These are phyloP conservation scores for Monopis laevigella DNA, from an alignment of 2,888 invertebrate genomes.

Conservation along the genomic window DNA sequence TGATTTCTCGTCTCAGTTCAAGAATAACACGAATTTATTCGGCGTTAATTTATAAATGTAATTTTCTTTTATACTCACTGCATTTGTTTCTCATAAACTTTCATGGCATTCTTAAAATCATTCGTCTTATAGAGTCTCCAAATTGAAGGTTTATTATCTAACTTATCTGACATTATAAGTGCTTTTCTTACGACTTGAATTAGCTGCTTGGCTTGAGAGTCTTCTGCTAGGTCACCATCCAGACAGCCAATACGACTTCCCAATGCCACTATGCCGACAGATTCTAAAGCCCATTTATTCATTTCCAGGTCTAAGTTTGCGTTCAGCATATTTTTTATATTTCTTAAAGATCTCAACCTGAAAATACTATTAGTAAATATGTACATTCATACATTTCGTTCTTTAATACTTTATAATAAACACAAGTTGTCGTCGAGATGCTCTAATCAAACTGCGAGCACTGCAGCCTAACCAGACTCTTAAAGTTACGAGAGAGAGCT, in stretches of 20 bases:
- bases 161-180: slow-evolving; percentile 26
- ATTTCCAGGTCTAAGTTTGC: slow-evolving; percentile 63
- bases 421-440: too few relatives aligned
- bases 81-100: slow-evolving; percentile 36
- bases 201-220: slow-evolving; percentile 36
- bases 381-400: too few relatives aligned
- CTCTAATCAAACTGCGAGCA: too few relatives aligned
- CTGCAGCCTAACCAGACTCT: too few relatives aligned
- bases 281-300: slow-evolving; percentile 72
- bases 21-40: not conserved
- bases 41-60: not conserved
- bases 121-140: slow-evolving; percentile 37
- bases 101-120: slow-evolving; percentile 36
- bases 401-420: too few relatives aligned
- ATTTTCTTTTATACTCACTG: slow-evolving; percentile 34
- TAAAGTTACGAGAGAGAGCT: too few relatives aligned
- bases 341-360: slow-evolving; percentile 36
- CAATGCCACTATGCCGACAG: slow-evolving; percentile 43
- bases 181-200: slow-evolving; percentile 39
- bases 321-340: slow-evolving; percentile 62
- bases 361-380: too few relatives aligned
- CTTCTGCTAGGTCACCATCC: slow-evolving; percentile 33
- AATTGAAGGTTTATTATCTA: slow-evolving; percentile 39
- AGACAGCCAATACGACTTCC: slow-evolving; percentile 45
- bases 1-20: too few relatives aligned